Evolutionary conservation across 2,113 vertebrate species (phyloP).

Genomic region (Hippocampus zosterae): DNA sequence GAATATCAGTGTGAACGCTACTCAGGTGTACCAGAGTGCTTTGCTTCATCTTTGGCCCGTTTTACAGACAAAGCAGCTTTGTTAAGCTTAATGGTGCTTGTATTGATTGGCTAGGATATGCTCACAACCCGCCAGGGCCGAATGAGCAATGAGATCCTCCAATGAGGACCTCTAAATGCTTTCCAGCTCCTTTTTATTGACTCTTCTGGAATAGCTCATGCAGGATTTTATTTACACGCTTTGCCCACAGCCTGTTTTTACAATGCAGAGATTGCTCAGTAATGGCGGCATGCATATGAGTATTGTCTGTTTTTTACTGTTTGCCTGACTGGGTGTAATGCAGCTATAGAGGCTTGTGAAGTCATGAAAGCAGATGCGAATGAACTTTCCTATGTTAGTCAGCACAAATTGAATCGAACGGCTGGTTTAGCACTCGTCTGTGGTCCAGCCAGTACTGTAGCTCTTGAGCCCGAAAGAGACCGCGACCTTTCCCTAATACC

Average conservation of each 20-base stretch:
- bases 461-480: constrained; percentile 38
- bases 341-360: background rate
- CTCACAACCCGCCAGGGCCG: constrained; percentile 50
- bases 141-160: constrained; percentile 56
- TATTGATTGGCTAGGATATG: constrained; percentile 68
- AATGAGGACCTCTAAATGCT: constrained; percentile 59
- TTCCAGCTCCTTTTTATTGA: constrained; percentile 63
- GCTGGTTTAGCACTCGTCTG: constrained; percentile 31
- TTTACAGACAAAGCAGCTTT: constrained; percentile 63
- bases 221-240: constrained; percentile 56
- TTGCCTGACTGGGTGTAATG: constrained; percentile 27
- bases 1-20: background rate
- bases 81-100: constrained; percentile 73
- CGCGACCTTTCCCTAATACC: constrained; percentile 45
- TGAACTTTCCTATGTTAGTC: constrained; percentile 14
- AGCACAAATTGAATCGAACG: constrained; percentile 12
- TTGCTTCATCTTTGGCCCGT: constrained; percentile 37
- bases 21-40: constrained; percentile 20
- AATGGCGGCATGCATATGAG: constrained; percentile 20
- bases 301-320: constrained; percentile 6
- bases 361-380: constrained; percentile 13
- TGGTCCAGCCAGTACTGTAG: constrained; percentile 12
- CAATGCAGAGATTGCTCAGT: constrained; percentile 32
- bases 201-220: constrained; percentile 36
- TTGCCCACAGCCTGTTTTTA: constrained; percentile 41